phyloP scores from a whole-genome alignment of 2,797 vertebrate species.

The Remorina albescens region DNA sequence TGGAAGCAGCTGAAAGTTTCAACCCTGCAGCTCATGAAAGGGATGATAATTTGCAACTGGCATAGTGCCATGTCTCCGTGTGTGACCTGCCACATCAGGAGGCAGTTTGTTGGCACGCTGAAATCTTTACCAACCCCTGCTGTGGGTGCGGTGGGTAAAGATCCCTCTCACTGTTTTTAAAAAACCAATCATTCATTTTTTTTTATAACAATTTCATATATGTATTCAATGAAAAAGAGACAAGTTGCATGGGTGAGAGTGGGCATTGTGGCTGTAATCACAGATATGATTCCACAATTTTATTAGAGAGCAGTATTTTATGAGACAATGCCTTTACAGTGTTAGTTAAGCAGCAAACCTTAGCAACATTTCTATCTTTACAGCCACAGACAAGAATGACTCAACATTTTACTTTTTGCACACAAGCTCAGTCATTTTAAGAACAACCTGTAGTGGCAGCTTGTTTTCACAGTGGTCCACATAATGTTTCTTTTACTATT shows the following conservation, averaged over 20 bases:
- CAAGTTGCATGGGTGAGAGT: not conserved
- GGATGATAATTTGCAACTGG: conserved; percentile 15
- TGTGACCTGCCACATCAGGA: conserved; percentile 37
- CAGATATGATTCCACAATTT: conserved; percentile 1
- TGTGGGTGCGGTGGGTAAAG: not conserved
- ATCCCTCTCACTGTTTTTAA: not conserved
- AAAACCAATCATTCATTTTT: not conserved
- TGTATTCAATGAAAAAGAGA: not conserved
- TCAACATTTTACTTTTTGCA: not conserved
- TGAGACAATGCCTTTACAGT: not conserved
- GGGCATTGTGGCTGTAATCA: not conserved
- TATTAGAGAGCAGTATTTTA: not conserved
- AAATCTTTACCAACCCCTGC: not conserved
- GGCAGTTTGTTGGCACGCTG: conserved; percentile 6
- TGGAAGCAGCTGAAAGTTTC: conserved; percentile 31
- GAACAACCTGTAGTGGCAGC: not conserved
- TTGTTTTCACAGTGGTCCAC: not conserved
- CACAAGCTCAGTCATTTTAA: not conserved
- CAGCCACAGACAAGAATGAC: not conserved
- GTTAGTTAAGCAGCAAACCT: not conserved
- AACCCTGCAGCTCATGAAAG: not conserved
- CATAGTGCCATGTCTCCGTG: conserved; percentile 40
- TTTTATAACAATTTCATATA: not conserved
- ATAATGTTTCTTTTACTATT: not conserved
- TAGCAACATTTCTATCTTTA: conserved; percentile 38